A percentile compares a stretch with the other conserved stretches of the same genome.
Conservation (phyloP, 2,113 vertebrate genomes). For the Danio rerio region GRCz12tu NC_133196.1:5526501-5527000, state of each 20-base stretch:
- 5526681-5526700: no score
- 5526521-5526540: no score
- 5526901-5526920: no score
- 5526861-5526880: conserved; percentile 70
- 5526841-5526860: conserved; percentile 85
- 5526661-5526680: no score
- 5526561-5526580: no score
- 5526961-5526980: conserved; percentile 79
- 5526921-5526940: conserved; percentile 52
- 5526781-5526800: conserved; percentile 76
- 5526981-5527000: conserved; percentile 78
- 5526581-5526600: no score
- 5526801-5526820: conserved; percentile 91
- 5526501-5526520: no score
- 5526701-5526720: not conserved
- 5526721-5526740: not conserved
- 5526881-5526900: no score
- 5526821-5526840: conserved; percentile 96
- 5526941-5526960: conserved; percentile 73
- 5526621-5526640: no score
- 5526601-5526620: no score
- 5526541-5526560: no score
- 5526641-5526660: no score
- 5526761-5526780: conserved; percentile 86
- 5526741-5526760: conserved; percentile 80